Evolutionary conservation across 1,140 invertebrate species (phyloP).

Genomic region (honey bee (Apis mellifera)): DNA sequence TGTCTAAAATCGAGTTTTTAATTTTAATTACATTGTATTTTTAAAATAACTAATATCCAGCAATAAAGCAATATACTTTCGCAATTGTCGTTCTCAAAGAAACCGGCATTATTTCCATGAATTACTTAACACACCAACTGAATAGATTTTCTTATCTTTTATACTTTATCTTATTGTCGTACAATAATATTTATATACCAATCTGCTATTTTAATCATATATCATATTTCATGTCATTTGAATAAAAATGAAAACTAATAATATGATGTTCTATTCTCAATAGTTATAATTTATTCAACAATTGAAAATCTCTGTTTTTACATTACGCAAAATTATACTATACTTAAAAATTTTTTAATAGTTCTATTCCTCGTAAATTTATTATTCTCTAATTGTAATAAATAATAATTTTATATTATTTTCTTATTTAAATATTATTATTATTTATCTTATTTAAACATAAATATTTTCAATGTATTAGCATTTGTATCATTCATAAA

Average conservation of each 20-base stretch:
- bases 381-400: background rate
- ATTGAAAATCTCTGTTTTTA: background rate
- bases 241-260: background rate
- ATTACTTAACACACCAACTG: conserved; percentile 31
- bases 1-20: conserved; percentile 44
- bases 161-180: conserved; percentile 24
- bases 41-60: background rate
- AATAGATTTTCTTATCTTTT: conserved; percentile 45
- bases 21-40: conserved; percentile 38
- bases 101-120: conserved; percentile 55
- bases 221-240: conserved; percentile 6
- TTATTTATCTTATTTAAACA: background rate
- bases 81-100: conserved; percentile 30
- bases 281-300: background rate
- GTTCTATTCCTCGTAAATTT: background rate
- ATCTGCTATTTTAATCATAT: background rate
- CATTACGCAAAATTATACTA: background rate
- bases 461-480: background rate
- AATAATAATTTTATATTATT: no score
- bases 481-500: background rate
- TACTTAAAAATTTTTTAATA: background rate
- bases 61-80: background rate
- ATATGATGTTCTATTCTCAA: background rate
- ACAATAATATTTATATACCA: conserved; percentile 24
- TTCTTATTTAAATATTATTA: background rate